Percentiles rank a stretch among this genome's conserved stretches.
These are phyloP conservation scores for Chesias legatella DNA, from an alignment of 2,888 invertebrate species.

Conservation along the genomic window DNA sequence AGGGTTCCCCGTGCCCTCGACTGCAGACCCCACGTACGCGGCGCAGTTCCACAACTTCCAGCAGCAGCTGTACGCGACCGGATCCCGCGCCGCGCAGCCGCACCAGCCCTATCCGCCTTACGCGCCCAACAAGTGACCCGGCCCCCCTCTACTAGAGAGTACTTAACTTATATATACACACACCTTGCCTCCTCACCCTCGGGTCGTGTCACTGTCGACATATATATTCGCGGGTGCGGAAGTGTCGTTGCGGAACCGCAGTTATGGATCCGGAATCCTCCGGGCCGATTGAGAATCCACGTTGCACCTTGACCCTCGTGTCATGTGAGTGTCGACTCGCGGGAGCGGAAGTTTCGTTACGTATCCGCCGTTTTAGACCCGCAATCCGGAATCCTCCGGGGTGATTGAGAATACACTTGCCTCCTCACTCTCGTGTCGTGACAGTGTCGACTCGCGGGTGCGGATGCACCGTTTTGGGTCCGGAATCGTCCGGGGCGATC, in stretches of 20 bases:
- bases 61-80: slow-evolving; percentile 95
- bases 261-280: too few species aligned
- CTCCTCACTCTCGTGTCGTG: background rate
- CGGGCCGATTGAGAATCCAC: too few species aligned
- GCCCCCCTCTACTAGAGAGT: slow-evolving; percentile 16
- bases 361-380: too few species aligned
- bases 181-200: background rate
- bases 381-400: too few species aligned
- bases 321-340: too few species aligned
- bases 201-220: background rate
- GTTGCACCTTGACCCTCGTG: too few species aligned
- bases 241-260: too few species aligned
- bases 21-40: slow-evolving; percentile 95
- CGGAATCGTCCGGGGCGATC: background rate
- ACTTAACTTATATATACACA: slow-evolving; percentile 9
- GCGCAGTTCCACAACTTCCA: slow-evolving; percentile 98
- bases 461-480: too few species aligned
- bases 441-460: background rate
- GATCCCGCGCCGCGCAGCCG: slow-evolving; percentile 65
- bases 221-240: too few species aligned
- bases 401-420: too few species aligned
- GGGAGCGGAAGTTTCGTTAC: too few species aligned
- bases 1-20: slow-evolving; percentile 90
- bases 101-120: slow-evolving; percentile 71
- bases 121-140: slow-evolving; percentile 73